phyloP scores from a whole-genome alignment of 1,140 invertebrate species.

The Papilio aristodemus region DNA sequence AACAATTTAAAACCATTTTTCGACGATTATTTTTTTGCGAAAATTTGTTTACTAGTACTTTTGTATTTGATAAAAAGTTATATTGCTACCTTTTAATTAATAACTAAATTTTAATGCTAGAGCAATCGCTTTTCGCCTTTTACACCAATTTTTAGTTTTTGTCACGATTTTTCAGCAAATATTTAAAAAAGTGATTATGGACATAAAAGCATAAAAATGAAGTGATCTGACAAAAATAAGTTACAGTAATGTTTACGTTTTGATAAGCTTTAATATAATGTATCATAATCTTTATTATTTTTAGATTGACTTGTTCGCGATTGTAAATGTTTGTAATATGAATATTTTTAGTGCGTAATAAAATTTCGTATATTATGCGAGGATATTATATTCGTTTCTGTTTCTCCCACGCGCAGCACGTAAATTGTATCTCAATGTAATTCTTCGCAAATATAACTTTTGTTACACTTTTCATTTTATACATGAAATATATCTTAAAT shows the following conservation, averaged over 20 bases:
- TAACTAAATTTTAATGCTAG: too few species aligned
- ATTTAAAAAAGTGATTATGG: too few species aligned
- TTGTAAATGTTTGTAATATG: slow-evolving; percentile 16
- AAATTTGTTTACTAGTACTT: slow-evolving; percentile 40
- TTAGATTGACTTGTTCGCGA: slow-evolving; percentile 4
- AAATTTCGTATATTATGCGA: slow-evolving; percentile 13
- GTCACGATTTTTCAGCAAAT: too few species aligned
- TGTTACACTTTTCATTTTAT: slow-evolving; percentile 22
- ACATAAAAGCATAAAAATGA: not conserved
- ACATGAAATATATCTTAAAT: slow-evolving; percentile 3
- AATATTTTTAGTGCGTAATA: slow-evolving; percentile 14
- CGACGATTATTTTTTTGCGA: slow-evolving; percentile 37
- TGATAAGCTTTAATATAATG: not conserved
- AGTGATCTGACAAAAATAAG: not conserved
- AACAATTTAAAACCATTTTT: slow-evolving; percentile 72
- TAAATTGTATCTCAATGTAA: slow-evolving; percentile 23
- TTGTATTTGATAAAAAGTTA: too few species aligned
- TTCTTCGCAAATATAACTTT: slow-evolving; percentile 27
- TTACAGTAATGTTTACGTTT: not conserved
- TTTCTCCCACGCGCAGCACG: slow-evolving; percentile 21
- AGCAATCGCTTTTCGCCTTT: too few species aligned
- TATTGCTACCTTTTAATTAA: too few species aligned
- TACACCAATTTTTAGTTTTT: too few species aligned
- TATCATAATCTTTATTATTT: slow-evolving; percentile 5
- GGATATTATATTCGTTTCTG: slow-evolving; percentile 13